Conservation (phyloP, 2,797 vertebrate genomes). For the Microctenopoma stevenorrisi region DNA sequence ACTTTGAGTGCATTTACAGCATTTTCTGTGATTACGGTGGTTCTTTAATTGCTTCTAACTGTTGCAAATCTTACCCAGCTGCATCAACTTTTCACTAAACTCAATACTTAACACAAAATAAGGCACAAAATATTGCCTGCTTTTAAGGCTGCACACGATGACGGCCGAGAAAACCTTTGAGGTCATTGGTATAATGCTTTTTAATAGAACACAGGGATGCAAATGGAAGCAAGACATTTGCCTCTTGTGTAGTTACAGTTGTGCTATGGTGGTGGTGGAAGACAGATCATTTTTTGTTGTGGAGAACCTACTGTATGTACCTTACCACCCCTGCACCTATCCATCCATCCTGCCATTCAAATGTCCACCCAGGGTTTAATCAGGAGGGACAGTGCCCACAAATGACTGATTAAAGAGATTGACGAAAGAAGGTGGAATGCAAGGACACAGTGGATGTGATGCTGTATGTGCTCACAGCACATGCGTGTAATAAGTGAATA, state of each 20-base stretch:
- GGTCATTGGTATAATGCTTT: conserved; percentile 2
- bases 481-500: too few species aligned
- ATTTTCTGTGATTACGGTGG: conserved; percentile 28
- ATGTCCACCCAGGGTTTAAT: conserved; percentile 33
- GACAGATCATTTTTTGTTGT: conserved; percentile 5
- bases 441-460: conserved; percentile 46
- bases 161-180: neutral
- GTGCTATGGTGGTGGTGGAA: neutral
- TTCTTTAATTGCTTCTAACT: conserved; percentile 40
- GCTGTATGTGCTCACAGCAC: conserved; percentile 21
- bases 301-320: conserved; percentile 10
- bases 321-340: neutral
- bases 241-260: neutral
- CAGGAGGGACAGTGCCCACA: conserved; percentile 28
- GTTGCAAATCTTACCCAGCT: conserved; percentile 10
- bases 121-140: conserved; percentile 3
- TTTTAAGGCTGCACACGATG: neutral
- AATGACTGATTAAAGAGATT: conserved; percentile 46
- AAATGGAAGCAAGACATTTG: neutral
- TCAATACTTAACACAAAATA: conserved; percentile 16
- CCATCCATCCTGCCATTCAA: conserved; percentile 37
- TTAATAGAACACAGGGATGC: neutral
- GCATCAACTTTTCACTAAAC: conserved; percentile 6
- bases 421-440: conserved; percentile 42
- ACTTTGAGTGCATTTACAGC: conserved; percentile 7